Evolutionary conservation across 2,888 invertebrate species (phyloP).

Genomic region (Sisyra nigra): DNA sequence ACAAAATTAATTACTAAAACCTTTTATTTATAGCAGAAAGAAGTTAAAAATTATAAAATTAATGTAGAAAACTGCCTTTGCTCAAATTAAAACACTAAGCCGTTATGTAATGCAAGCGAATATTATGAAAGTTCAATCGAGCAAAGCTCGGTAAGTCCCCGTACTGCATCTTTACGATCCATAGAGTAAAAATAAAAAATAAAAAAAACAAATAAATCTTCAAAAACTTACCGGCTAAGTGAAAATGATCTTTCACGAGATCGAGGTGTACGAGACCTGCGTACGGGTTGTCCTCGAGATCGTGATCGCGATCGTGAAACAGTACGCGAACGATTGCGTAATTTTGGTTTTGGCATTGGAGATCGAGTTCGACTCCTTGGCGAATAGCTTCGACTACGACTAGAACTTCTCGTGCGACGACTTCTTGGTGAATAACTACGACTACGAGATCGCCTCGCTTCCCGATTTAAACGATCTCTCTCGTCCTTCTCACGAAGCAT

Average conservation of each 20-base stretch:
- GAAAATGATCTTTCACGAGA: slow-evolving; percentile 32
- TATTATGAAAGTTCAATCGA: too few species aligned
- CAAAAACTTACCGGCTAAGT: slow-evolving; percentile 33
- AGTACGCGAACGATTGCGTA: slow-evolving; percentile 24
- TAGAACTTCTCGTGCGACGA: slow-evolving; percentile 27
- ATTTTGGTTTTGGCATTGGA: slow-evolving; percentile 19
- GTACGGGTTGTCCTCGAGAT: slow-evolving; percentile 16
- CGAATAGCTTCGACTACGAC: slow-evolving; percentile 25
- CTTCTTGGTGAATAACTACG: slow-evolving; percentile 29
- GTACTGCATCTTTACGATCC: too few species aligned
- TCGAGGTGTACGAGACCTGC: slow-evolving; percentile 16
- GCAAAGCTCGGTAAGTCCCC: too few species aligned
- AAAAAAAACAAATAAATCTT: neutral
- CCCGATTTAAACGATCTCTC: slow-evolving; percentile 41
- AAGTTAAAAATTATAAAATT: too few species aligned
- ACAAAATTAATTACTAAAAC: too few species aligned
- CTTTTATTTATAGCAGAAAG: too few species aligned
- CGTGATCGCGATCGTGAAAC: slow-evolving; percentile 20
- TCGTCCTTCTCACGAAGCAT: slow-evolving; percentile 75
- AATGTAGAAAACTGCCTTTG: too few species aligned
- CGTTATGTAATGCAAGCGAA: too few species aligned
- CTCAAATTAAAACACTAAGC: too few species aligned
- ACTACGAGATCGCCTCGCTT: slow-evolving; percentile 38
- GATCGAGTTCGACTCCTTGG: slow-evolving; percentile 26
- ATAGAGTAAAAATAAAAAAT: too few species aligned